These are phyloP conservation scores for Gyps fulvus DNA, from an alignment of 2,113 vertebrate species.

Conservation along the genomic window DNA sequence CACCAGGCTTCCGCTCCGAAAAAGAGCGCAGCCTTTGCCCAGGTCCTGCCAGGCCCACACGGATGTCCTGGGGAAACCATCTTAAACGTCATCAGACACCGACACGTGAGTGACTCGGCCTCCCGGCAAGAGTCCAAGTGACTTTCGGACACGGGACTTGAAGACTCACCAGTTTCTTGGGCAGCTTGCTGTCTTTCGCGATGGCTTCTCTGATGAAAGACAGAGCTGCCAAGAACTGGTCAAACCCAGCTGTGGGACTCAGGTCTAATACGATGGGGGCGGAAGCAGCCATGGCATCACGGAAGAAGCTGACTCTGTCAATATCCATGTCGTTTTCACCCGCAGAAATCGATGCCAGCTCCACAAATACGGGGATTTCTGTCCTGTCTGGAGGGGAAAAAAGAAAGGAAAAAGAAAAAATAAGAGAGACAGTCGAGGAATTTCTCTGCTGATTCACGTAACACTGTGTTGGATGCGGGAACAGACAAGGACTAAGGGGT, in stretches of 20 bases:
- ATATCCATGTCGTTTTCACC: background rate
- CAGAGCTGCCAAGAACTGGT: background rate
- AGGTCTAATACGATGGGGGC: background rate
- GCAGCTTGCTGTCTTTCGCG: background rate
- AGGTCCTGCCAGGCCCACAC: background rate
- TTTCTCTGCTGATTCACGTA: background rate
- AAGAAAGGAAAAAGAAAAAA: too few species aligned
- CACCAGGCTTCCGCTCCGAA: background rate
- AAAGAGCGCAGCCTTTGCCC: background rate
- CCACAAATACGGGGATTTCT: background rate
- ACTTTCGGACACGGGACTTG: background rate
- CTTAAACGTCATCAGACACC: background rate
- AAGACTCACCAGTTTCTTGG: background rate
- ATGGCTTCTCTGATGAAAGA: background rate
- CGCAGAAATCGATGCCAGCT: background rate
- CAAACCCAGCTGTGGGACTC: background rate
- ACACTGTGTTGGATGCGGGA: rapidly evolving
- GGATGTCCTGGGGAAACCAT: background rate
- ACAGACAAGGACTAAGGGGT: background rate
- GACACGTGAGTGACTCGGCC: background rate
- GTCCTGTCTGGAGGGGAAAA: background rate
- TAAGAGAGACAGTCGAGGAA: background rate
- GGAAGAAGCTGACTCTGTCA: background rate
- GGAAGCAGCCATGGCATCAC: background rate
- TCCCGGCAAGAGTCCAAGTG: too few species aligned